Evolutionary conservation across 2,113 vertebrate genomes (phyloP).

Genomic region (Lanius collurio): DNA sequence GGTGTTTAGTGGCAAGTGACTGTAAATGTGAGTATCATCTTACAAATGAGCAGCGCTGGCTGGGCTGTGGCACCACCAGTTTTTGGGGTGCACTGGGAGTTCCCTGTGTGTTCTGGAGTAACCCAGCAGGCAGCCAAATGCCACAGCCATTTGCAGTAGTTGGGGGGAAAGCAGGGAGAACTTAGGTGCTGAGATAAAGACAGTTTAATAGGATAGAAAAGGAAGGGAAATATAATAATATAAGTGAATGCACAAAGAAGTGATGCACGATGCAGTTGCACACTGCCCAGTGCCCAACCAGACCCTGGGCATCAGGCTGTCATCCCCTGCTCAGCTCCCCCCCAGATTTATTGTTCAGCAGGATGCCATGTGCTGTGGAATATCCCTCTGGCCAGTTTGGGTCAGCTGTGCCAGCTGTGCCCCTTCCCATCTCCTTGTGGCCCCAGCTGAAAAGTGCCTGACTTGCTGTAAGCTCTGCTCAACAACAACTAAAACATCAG

Average conservation of each 20-base stretch:
- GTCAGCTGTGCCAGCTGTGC: neutral
- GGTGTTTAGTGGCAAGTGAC: neutral
- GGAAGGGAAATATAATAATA: neutral
- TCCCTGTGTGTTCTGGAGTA: neutral
- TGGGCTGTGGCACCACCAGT: neutral
- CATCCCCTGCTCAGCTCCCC: neutral
- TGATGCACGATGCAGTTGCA: rapidly evolving
- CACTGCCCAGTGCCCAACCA: neutral
- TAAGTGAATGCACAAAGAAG: neutral
- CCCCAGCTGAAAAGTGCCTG: neutral
- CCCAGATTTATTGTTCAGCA: neutral
- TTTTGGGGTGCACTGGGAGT: neutral
- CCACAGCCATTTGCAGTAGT: neutral
- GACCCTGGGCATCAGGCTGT: neutral
- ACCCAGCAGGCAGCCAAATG: neutral
- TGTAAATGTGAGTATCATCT: neutral
- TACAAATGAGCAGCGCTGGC: neutral
- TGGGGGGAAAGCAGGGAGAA: neutral
- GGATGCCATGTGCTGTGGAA: neutral
- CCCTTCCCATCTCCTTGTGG: neutral
- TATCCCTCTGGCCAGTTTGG: neutral
- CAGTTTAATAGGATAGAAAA: neutral
- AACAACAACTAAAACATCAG: neutral
- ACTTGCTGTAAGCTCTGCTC: neutral
- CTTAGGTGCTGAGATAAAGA: neutral